A percentile compares a stretch with the other conserved stretches of the same genome.
phyloP scores from a whole-genome alignment of 2,113 vertebrate species.

The Acanthisitta chloris region DNA sequence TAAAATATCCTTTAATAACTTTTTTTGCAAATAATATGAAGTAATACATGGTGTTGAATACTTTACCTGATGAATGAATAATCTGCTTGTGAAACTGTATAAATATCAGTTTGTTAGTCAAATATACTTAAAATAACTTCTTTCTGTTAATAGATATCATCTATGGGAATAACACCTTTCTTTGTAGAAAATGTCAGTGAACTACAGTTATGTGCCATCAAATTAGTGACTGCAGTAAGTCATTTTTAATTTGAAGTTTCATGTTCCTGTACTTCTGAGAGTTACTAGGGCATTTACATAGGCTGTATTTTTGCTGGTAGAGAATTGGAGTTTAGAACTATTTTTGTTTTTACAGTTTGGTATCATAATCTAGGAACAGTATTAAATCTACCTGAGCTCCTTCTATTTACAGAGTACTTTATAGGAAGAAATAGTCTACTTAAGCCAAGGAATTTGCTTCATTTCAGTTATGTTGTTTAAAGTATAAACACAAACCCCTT shows the following conservation, averaged over 20 bases:
- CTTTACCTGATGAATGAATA: background rate
- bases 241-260: background rate
- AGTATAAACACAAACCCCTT: background rate
- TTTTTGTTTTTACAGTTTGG: background rate
- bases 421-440: background rate
- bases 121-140: background rate
- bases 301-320: background rate
- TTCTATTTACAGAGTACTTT: background rate
- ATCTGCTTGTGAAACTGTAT: background rate
- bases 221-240: slow-evolving; percentile 11
- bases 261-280: background rate
- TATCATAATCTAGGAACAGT: background rate
- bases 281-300: background rate
- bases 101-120: background rate
- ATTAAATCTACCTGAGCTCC: background rate
- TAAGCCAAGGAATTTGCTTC: background rate
- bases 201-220: background rate
- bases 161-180: slow-evolving; percentile 9
- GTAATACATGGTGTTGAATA: background rate
- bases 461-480: background rate
- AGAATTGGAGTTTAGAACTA: background rate
- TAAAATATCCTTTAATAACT: background rate
- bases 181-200: slow-evolving; percentile 3
- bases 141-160: background rate
- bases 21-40: background rate